A percentile compares a stretch with the other conserved stretches of the same genome.
phyloP scores from a whole-genome alignment of 2,797 vertebrate genomes.

The Chloroceryle amazona region DNA sequence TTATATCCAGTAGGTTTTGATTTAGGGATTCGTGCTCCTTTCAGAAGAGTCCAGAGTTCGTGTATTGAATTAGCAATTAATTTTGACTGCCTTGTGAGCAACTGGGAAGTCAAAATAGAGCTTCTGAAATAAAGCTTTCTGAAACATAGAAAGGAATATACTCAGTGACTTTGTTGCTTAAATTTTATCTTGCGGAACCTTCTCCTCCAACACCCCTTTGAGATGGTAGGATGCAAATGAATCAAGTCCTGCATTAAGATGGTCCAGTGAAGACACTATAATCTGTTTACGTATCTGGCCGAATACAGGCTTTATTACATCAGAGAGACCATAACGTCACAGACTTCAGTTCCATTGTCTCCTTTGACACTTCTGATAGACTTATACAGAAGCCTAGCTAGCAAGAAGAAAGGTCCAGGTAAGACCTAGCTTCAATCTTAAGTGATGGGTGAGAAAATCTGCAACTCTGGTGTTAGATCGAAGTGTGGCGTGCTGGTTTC shows the following conservation, averaged over 20 bases:
- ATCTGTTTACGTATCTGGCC: background rate
- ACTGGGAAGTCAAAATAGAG: background rate
- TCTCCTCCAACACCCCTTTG: background rate
- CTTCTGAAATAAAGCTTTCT: background rate
- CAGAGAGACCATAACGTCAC: background rate
- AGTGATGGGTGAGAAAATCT: background rate
- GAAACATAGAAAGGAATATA: background rate
- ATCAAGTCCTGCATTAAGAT: background rate
- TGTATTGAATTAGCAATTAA: background rate
- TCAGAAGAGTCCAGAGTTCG: background rate
- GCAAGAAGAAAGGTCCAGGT: background rate
- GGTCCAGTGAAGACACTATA: background rate
- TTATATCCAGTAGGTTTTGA: background rate
- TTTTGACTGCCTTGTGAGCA: background rate
- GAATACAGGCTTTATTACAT: background rate
- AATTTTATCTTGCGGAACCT: background rate
- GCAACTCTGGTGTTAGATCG: background rate
- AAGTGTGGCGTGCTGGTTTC: background rate
- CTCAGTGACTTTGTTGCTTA: background rate
- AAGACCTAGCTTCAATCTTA: background rate
- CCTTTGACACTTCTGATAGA: background rate
- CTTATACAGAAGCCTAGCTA: background rate
- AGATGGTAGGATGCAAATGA: background rate
- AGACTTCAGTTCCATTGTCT: background rate
- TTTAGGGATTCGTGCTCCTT: background rate